Conservation (phyloP, 2,113 vertebrate species). For the Daphoenositta chrysoptera region DNA sequence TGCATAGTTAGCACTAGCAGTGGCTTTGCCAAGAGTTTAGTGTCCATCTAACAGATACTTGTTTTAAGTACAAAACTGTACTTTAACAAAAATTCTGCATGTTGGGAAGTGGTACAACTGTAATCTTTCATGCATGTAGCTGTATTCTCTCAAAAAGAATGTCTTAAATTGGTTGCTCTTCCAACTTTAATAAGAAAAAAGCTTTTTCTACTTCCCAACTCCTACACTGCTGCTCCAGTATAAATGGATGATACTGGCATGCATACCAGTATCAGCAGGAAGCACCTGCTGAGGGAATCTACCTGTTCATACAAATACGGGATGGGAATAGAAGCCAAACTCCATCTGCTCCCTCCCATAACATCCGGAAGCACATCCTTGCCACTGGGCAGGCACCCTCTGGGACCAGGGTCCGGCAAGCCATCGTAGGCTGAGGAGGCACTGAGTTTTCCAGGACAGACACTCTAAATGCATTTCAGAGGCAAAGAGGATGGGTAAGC, state of each 20-base stretch:
- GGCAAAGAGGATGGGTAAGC: neutral
- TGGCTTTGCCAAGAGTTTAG: neutral
- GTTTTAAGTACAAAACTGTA: neutral
- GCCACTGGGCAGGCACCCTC: neutral
- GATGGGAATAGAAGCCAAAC: neutral
- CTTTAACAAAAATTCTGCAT: too few species aligned
- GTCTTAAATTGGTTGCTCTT: neutral
- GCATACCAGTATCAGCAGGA: neutral
- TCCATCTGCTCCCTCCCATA: neutral
- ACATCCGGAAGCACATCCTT: neutral
- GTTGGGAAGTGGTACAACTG: neutral
- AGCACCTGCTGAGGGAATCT: neutral
- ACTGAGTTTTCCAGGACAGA: neutral
- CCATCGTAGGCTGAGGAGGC: neutral
- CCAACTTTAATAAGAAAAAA: neutral
- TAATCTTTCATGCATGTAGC: too few species aligned
- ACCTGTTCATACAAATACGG: neutral
- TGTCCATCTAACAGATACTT: neutral
- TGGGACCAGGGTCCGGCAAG: neutral
- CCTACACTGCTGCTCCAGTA: neutral
- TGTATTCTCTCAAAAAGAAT: neutral
- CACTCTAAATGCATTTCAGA: neutral
- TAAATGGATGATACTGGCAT: neutral
- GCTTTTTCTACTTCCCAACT: neutral
- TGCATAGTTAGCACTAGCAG: accelerated